Conservation (phyloP, 2,888 invertebrate genomes). For the Lycophotia porphyrea region DNA sequence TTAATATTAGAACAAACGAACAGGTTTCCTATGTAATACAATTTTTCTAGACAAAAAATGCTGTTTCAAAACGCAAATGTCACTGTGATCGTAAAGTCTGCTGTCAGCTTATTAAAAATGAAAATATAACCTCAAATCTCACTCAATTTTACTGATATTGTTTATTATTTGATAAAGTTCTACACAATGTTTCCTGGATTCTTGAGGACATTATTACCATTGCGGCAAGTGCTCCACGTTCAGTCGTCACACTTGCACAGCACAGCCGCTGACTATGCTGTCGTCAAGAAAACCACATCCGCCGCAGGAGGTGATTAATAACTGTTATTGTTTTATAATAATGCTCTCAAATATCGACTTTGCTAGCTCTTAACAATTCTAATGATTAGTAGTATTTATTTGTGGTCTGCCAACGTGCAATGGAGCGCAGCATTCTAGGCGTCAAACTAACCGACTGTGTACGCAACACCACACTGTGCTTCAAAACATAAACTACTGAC, state of each 20-base stretch:
- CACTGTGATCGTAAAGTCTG: background rate
- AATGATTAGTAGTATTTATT: constrained; percentile 8
- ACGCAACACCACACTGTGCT: no score
- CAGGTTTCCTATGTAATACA: background rate
- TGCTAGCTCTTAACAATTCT: background rate
- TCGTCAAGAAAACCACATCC: constrained; percentile 84
- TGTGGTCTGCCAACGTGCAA: no score
- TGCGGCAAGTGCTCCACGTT: constrained; percentile 56
- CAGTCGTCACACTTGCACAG: constrained; percentile 72
- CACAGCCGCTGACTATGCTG: constrained; percentile 71
- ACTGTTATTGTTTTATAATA: background rate
- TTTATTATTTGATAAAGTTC: background rate
- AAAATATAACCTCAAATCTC: constrained; percentile 38
- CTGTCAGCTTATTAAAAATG: background rate
- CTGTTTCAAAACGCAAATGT: constrained; percentile 20
- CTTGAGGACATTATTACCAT: constrained; percentile 60
- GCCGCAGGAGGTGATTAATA: constrained; percentile 82
- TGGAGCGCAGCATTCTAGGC: no score
- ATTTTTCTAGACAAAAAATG: background rate
- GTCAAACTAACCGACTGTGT: no score
- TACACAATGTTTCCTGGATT: constrained; percentile 64
- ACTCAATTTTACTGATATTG: background rate
- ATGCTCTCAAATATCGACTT: constrained; percentile 8
- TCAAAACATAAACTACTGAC: no score
- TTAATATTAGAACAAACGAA: background rate